Evolutionary conservation across 1,140 invertebrate genomes (phyloP).

Genomic region (Diabrotica virgifera): DNA sequence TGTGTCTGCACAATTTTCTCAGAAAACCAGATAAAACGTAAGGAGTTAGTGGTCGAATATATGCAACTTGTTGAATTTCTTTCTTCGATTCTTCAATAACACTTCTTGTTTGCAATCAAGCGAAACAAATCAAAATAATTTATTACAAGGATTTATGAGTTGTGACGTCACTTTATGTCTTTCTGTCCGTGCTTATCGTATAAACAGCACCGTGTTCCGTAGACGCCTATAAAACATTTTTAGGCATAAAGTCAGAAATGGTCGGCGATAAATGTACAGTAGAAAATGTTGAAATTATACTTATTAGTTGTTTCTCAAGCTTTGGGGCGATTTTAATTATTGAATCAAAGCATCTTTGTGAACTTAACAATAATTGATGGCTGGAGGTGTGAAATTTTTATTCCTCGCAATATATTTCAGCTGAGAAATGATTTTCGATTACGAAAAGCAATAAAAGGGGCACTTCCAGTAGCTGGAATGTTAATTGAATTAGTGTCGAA

Average conservation of each 20-base stretch:
- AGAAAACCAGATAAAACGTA: neutral
- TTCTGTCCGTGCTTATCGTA: conserved; percentile 35
- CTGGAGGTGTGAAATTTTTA: conserved; percentile 3
- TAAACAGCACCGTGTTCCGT: conserved; percentile 26
- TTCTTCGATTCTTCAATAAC: conserved; percentile 8
- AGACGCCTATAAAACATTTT: conserved; percentile 20
- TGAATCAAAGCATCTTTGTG: conserved; percentile 9
- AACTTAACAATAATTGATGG: conserved; percentile 12
- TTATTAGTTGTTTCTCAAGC: conserved; percentile 22
- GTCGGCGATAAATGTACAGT: conserved; percentile 17
- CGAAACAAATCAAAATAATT: conserved; percentile 38
- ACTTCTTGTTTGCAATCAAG: conserved; percentile 34
- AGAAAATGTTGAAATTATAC: conserved; percentile 17
- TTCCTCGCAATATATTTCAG: neutral
- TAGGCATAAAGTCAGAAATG: conserved; percentile 19
- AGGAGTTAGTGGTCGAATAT: neutral
- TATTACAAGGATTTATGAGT: conserved; percentile 34
- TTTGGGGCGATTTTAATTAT: conserved; percentile 16
- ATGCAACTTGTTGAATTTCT: neutral
- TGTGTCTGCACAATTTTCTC: too few species aligned
- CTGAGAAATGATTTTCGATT: neutral
- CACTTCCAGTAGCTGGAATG: neutral
- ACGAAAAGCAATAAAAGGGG: neutral
- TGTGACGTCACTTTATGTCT: conserved; percentile 35
- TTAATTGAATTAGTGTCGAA: neutral